phyloP scores from a whole-genome alignment of 2,888 invertebrate genomes.

The Phrixothrix hirtus region DNA sequence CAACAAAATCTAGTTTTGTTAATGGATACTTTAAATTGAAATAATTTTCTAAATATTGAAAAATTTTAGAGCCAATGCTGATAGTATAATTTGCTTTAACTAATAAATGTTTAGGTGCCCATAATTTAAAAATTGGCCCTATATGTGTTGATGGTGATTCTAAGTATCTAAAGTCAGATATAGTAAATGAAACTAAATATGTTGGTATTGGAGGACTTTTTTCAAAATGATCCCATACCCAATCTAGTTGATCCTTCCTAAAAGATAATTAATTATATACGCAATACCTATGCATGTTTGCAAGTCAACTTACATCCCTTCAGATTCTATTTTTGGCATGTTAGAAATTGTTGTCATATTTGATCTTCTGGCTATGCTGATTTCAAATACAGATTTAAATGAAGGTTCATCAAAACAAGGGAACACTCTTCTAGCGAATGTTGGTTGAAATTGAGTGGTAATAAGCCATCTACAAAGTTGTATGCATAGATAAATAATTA shows the following conservation, averaged over 20 bases:
- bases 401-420: constrained; percentile 80
- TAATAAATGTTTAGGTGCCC: constrained; percentile 53
- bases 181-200: constrained; percentile 68
- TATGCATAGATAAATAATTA: too few species aligned
- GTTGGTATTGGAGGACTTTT: constrained; percentile 74
- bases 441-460: constrained; percentile 69
- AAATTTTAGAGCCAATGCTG: constrained; percentile 57
- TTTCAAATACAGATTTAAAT: constrained; percentile 74
- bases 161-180: constrained; percentile 46
- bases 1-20: constrained; percentile 63
- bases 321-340: constrained; percentile 65
- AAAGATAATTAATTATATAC: too few species aligned
- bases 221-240: constrained; percentile 67
- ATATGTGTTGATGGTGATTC: constrained; percentile 34
- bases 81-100: constrained; percentile 57
- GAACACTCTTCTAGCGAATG: constrained; percentile 67
- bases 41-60: constrained; percentile 59
- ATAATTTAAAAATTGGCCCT: constrained; percentile 53
- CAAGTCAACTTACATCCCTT: constrained; percentile 64
- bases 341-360: constrained; percentile 71
- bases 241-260: too few species aligned
- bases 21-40: constrained; percentile 60
- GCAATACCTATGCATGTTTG: too few species aligned
- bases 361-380: constrained; percentile 68
- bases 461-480: constrained; percentile 60